A percentile compares a stretch with the other conserved stretches of the same genome.
phyloP scores from a whole-genome alignment of 2,888 invertebrate genomes.

The Electrophaes corylata region DNA sequence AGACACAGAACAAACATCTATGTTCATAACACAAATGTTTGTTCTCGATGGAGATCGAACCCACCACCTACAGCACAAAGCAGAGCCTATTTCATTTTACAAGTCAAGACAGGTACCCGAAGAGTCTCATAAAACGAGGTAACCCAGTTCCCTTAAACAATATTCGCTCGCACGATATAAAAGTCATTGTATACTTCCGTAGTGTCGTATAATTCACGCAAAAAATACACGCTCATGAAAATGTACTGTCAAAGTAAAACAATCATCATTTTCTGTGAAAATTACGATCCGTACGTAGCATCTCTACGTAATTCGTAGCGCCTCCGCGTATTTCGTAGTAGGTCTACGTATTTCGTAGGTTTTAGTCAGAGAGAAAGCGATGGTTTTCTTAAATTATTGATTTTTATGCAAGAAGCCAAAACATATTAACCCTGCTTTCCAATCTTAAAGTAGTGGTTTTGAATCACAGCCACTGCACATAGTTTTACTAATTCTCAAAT shows the following conservation, averaged over 20 bases:
- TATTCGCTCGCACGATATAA: constrained; percentile 21
- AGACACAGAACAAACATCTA: too few species aligned
- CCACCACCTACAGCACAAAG: too few species aligned
- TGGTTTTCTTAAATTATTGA: neutral
- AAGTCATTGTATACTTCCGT: constrained; percentile 13
- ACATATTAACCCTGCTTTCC: too few species aligned
- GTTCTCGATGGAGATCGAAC: too few species aligned
- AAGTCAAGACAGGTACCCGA: neutral
- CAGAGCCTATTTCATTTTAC: neutral
- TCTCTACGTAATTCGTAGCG: constrained; percentile 21
- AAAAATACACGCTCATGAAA: constrained; percentile 23
- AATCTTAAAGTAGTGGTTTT: too few species aligned
- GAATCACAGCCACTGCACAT: too few species aligned
- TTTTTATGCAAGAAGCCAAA: too few species aligned
- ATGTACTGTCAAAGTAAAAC: constrained; percentile 22
- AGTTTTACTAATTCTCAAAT: too few species aligned
- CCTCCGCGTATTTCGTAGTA: constrained; percentile 29
- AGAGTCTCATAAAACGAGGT: constrained; percentile 9
- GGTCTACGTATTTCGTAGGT: constrained; percentile 11
- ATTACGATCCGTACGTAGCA: constrained; percentile 27
- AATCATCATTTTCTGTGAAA: constrained; percentile 36
- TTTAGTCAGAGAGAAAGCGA: constrained; percentile 1
- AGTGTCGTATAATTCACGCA: constrained; percentile 24
- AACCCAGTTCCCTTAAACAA: constrained; percentile 20
- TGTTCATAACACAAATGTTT: too few species aligned